These are phyloP conservation scores for Camptogramma bilineatum DNA, from an alignment of 2,888 invertebrate genomes.

Conservation along the genomic window DNA sequence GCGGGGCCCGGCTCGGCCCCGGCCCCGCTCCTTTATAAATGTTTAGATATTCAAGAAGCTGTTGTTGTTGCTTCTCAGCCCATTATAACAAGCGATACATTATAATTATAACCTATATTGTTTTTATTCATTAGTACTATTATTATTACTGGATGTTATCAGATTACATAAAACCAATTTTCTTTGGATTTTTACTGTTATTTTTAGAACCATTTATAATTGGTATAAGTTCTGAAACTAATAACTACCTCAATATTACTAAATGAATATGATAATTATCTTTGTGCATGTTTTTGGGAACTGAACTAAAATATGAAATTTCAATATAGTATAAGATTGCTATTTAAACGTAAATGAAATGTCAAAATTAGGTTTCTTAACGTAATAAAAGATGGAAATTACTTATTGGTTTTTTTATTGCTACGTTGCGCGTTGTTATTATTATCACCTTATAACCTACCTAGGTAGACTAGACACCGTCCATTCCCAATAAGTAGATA, in stretches of 20 bases:
- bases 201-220: slow-evolving; percentile 82
- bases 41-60: slow-evolving; percentile 59
- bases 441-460: too few relatives aligned
- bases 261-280: slow-evolving; percentile 84
- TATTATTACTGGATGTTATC: slow-evolving; percentile 60
- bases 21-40: slow-evolving; percentile 41
- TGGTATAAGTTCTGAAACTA: slow-evolving; percentile 85
- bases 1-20: slow-evolving; percentile 9
- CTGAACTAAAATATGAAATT: slow-evolving; percentile 75
- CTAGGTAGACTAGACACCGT: too few relatives aligned
- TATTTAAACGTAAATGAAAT: slow-evolving; percentile 82
- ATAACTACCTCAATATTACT: slow-evolving; percentile 86
- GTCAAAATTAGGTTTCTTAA: slow-evolving; percentile 85
- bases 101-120: slow-evolving; percentile 58
- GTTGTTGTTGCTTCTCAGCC: slow-evolving; percentile 71
- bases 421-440: slow-evolving; percentile 4
- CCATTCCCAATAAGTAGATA: too few relatives aligned
- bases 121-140: slow-evolving; percentile 56
- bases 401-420: slow-evolving; percentile 47
- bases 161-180: slow-evolving; percentile 49
- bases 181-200: slow-evolving; percentile 75
- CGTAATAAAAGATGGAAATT: slow-evolving; percentile 77
- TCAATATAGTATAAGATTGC: slow-evolving; percentile 81
- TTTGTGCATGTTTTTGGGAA: slow-evolving; percentile 84
- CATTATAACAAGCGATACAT: slow-evolving; percentile 65